Conservation (phyloP, 53 echinoderm and acorn worm species). For the Mesocentrotus franciscanus region DNA sequence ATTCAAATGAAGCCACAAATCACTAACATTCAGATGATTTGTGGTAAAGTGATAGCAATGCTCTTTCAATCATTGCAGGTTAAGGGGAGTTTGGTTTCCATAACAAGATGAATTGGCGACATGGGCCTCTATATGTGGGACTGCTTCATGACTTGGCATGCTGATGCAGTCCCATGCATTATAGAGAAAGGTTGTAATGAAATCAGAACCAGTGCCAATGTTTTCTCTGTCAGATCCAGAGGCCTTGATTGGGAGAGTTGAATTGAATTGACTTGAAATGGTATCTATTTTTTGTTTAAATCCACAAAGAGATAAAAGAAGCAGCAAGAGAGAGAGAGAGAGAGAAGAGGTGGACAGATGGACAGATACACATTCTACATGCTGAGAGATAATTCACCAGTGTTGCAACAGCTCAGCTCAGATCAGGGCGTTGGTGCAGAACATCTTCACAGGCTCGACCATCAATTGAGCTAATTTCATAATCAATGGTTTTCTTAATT, state of each 20-base stretch:
- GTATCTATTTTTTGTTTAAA: no score
- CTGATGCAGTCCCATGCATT: neutral
- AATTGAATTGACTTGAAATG: no score
- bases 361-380: neutral
- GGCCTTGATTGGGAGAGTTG: neutral
- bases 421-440: neutral
- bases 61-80: neutral
- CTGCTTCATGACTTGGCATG: neutral
- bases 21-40: constrained; percentile 2
- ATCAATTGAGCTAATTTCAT: neutral
- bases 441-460: neutral
- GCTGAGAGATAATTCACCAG: neutral
- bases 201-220: neutral
- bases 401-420: neutral
- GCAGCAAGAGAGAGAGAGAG: no score
- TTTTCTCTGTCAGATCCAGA: neutral
- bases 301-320: no score
- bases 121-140: neutral
- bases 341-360: no score
- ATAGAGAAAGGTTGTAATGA: neutral
- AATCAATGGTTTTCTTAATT: neutral
- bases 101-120: neutral
- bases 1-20: constrained; percentile 18
- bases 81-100: constrained; percentile 15
- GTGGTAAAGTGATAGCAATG: constrained; percentile 11